Evolutionary conservation across 2,888 invertebrate genomes (phyloP).

Genomic region (Cataglyphis livida): DNA sequence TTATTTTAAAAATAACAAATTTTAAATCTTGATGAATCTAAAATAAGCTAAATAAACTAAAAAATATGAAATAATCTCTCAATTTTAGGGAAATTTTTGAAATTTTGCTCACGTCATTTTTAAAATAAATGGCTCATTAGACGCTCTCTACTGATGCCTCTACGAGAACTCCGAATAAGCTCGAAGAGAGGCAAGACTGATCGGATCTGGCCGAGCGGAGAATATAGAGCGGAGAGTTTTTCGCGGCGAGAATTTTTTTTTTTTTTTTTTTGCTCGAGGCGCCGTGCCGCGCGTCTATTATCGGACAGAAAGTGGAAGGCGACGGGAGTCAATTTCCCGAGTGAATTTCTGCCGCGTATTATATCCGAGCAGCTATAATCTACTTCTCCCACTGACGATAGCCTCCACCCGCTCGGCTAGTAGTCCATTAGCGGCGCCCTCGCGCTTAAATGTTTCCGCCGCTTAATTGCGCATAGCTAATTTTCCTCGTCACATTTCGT

Average conservation of each 20-base stretch:
- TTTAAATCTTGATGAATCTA: background rate
- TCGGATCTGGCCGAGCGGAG: background rate
- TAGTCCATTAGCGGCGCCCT: constrained; percentile 76
- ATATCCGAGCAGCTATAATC: constrained; percentile 65
- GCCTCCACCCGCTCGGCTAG: constrained; percentile 68
- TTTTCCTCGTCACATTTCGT: constrained; percentile 73
- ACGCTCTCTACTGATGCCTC: background rate
- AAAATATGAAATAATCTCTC: background rate
- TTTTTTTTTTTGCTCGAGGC: constrained; percentile 9
- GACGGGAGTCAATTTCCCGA: constrained; percentile 71
- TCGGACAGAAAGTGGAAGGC: constrained; percentile 57
- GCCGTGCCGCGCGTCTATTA: constrained; percentile 37
- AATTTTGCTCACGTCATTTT: constrained; percentile 17
- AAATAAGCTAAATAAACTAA: background rate
- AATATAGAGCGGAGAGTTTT: constrained; percentile 42
- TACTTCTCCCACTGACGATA: constrained; percentile 44
- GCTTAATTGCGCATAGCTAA: constrained; percentile 80
- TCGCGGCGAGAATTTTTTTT: constrained; percentile 36
- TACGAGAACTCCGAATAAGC: constrained; percentile 3
- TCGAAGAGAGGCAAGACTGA: background rate
- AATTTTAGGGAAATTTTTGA: background rate
- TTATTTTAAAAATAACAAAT: background rate
- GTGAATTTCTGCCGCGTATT: constrained; percentile 69
- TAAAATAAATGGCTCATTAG: constrained; percentile 33
- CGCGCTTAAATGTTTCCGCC: constrained; percentile 79